Conservation (phyloP, 2,888 invertebrate genomes). For the Stenoptilia bipunctidactyla region DNA sequence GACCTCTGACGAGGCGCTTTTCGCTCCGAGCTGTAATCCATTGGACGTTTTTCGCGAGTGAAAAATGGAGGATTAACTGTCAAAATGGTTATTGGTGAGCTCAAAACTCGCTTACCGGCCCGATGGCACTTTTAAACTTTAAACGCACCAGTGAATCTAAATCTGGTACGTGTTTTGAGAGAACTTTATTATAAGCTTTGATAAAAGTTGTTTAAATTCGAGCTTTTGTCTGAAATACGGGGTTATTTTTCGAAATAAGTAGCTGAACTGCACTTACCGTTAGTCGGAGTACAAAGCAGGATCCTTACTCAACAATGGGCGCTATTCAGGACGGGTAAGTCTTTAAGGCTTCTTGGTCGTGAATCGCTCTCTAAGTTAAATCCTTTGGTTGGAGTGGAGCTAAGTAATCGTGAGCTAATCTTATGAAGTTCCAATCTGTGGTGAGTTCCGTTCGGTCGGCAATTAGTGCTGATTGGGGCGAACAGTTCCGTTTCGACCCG, state of each 20-base stretch:
- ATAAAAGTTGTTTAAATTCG: too few relatives aligned
- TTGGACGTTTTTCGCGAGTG: conserved; percentile 39
- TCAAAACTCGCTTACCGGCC: conserved; percentile 50
- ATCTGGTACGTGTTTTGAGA: too few relatives aligned
- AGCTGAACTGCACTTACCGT: neutral
- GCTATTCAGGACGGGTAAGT: conserved; percentile 12
- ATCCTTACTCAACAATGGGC: conserved; percentile 9
- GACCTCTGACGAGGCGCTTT: conserved; percentile 45
- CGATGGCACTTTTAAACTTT: neutral
- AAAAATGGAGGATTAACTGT: conserved; percentile 61
- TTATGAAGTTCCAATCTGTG: conserved; percentile 35
- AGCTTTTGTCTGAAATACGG: too few relatives aligned
- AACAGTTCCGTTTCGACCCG: conserved; percentile 12
- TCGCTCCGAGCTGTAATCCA: conserved; percentile 34
- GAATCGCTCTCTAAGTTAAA: conserved; percentile 4
- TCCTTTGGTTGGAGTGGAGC: conserved; percentile 10
- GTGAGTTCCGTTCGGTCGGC: conserved; percentile 30
- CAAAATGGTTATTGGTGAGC: conserved; percentile 60
- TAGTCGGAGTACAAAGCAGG: neutral
- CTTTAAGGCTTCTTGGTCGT: conserved; percentile 2
- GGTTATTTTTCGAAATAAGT: too few relatives aligned
- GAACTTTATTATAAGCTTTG: too few relatives aligned
- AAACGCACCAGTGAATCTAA: too few relatives aligned
- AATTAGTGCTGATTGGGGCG: conserved; percentile 38
- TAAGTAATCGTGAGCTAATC: conserved; percentile 26